Evolutionary conservation across 2,888 invertebrate genomes (phyloP).

Genomic region (Cryptus armator): DNA sequence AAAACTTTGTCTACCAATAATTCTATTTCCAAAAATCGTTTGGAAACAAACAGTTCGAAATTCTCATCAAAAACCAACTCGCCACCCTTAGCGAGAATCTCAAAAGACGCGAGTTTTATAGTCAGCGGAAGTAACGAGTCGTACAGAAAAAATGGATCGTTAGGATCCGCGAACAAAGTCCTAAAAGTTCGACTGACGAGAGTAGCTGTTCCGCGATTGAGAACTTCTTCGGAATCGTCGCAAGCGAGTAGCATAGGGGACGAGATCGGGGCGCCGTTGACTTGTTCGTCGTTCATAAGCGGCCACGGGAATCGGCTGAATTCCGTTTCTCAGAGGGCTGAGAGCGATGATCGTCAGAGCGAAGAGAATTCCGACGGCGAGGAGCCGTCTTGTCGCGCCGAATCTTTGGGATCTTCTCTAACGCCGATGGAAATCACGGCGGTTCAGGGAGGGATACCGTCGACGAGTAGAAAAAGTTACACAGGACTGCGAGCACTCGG

Average conservation of each 20-base stretch:
- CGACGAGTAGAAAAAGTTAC: constrained; percentile 22
- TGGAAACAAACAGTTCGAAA: background rate
- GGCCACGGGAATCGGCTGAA: constrained; percentile 31
- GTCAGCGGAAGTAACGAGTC: constrained; percentile 45
- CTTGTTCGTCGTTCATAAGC: constrained; percentile 78
- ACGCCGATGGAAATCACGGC: constrained; percentile 71
- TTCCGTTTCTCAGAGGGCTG: constrained; percentile 29
- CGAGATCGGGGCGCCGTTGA: constrained; percentile 70
- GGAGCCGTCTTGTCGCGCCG: constrained; percentile 17
- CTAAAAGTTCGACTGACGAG: constrained; percentile 39
- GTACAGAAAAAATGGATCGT: background rate
- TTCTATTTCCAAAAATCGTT: background rate
- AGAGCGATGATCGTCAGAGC: background rate
- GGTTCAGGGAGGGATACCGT: constrained; percentile 32
- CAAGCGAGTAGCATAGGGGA: constrained; percentile 35
- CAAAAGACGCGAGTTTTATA: constrained; percentile 34
- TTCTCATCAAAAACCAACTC: background rate
- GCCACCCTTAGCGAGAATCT: background rate
- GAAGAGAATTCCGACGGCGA: constrained; percentile 6
- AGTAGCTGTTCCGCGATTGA: constrained; percentile 33
- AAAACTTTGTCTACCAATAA: background rate
- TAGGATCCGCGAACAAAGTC: constrained; percentile 28
- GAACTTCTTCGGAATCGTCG: constrained; percentile 44
- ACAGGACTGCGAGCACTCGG: background rate
- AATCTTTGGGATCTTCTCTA: constrained; percentile 41